A percentile compares a stretch with the other conserved stretches of the same genome.
These are phyloP conservation scores for Australoheros scitulus DNA, from an alignment of 2,113 vertebrate genomes.

Conservation along the genomic window DNA sequence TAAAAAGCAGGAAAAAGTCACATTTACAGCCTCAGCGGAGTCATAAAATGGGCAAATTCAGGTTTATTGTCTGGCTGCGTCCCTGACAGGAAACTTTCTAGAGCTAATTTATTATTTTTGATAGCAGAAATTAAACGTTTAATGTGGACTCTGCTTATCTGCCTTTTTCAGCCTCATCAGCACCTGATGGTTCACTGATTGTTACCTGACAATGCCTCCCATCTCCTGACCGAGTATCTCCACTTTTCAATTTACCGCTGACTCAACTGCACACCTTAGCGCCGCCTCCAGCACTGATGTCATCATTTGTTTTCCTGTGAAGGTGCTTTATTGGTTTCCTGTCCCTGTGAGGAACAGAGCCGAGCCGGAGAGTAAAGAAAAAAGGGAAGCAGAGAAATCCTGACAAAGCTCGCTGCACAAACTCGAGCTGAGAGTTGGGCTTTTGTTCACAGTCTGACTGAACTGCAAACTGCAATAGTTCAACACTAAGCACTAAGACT, in stretches of 20 bases:
- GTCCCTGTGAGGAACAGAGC: not conserved
- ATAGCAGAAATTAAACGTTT: not conserved
- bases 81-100: not conserved
- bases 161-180: not conserved
- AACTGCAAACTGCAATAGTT: not conserved
- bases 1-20: too few relatives aligned
- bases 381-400: not conserved
- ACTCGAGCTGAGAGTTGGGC: not conserved
- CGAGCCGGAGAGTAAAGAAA: conserved; percentile 7
- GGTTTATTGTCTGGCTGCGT: not conserved
- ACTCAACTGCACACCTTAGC: conserved; percentile 6
- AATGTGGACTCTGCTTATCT: not conserved
- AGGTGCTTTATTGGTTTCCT: conserved; percentile 21
- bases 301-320: conserved; percentile 19
- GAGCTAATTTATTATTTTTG: not conserved
- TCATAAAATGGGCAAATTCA: not conserved
- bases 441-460: not conserved
- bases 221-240: not conserved
- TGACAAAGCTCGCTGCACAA: conserved; percentile 13
- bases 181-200: not conserved
- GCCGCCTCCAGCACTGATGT: not conserved
- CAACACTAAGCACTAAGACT: not conserved
- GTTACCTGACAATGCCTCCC: not conserved
- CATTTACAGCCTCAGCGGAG: too few relatives aligned
- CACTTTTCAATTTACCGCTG: conserved; percentile 12